Evolutionary conservation across 2,888 invertebrate species (phyloP).

Genomic region (Schizaphis graminum): DNA sequence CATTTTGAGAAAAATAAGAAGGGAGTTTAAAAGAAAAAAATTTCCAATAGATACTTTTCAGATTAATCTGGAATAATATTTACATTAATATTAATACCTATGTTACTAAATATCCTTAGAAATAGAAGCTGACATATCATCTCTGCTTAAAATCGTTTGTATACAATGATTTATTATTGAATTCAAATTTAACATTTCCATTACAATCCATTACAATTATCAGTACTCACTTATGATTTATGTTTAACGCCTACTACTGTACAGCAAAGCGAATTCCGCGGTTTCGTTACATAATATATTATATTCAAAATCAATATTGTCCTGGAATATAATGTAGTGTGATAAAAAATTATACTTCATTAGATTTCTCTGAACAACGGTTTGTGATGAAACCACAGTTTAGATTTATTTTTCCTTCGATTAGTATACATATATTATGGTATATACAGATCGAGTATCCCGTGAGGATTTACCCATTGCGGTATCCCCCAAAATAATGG

Average conservation of each 20-base stretch:
- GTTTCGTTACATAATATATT: background rate
- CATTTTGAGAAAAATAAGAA: too few relatives aligned
- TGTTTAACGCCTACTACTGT: background rate
- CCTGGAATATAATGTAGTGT: background rate
- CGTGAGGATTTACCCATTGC: too few relatives aligned
- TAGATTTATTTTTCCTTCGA: background rate
- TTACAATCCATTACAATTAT: background rate
- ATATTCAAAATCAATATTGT: background rate
- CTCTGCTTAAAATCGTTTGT: background rate
- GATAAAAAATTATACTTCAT: background rate
- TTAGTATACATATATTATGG: background rate
- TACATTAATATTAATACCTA: background rate
- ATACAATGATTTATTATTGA: background rate
- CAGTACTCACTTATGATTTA: background rate
- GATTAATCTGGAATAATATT: background rate
- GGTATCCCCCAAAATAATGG: too few relatives aligned
- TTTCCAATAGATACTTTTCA: background rate
- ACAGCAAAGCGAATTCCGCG: background rate
- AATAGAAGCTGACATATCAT: background rate
- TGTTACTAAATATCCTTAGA: background rate
- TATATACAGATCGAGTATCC: background rate
- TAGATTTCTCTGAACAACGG: background rate
- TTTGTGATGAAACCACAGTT: background rate
- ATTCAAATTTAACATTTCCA: background rate
- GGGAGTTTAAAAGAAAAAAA: too few relatives aligned